These are phyloP conservation scores for Apodemia mormo DNA, from an alignment of 2,888 invertebrate species.

Conservation along the genomic window DNA sequence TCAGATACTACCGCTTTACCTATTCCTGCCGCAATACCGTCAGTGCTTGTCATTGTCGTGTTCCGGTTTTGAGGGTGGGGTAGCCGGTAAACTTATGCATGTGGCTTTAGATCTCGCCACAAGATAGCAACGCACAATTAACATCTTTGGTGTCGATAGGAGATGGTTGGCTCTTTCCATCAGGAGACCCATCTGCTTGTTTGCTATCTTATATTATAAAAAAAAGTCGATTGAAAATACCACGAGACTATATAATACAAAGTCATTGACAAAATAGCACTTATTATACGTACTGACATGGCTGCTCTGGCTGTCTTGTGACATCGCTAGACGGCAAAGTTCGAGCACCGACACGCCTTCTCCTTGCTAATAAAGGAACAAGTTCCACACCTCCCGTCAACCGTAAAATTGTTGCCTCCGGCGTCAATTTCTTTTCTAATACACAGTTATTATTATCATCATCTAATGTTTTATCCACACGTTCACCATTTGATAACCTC, in stretches of 20 bases:
- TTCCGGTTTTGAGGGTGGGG: too few relatives aligned
- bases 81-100: too few relatives aligned
- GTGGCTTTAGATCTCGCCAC: too few relatives aligned
- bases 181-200: too few relatives aligned
- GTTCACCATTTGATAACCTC: conserved; percentile 60
- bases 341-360: conserved; percentile 77
- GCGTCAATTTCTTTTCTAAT: conserved; percentile 59
- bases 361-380: conserved; percentile 87
- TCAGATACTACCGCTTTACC: too few relatives aligned
- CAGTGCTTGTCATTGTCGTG: too few relatives aligned
- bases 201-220: too few relatives aligned
- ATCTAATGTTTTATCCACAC: conserved; percentile 49
- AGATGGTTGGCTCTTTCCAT: too few relatives aligned
- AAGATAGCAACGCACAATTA: too few relatives aligned
- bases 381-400: conserved; percentile 87
- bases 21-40: too few relatives aligned
- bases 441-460: conserved; percentile 46
- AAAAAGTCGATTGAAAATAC: too few relatives aligned
- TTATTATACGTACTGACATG: conserved; percentile 63
- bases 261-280: not conserved
- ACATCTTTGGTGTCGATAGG: too few relatives aligned
- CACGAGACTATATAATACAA: not conserved
- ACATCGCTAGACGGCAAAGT: conserved; percentile 74
- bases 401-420: conserved; percentile 63
- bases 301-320: conserved; percentile 67